phyloP scores from a whole-genome alignment of 1,140 invertebrate genomes.

The Polypedilum pembai region DNA sequence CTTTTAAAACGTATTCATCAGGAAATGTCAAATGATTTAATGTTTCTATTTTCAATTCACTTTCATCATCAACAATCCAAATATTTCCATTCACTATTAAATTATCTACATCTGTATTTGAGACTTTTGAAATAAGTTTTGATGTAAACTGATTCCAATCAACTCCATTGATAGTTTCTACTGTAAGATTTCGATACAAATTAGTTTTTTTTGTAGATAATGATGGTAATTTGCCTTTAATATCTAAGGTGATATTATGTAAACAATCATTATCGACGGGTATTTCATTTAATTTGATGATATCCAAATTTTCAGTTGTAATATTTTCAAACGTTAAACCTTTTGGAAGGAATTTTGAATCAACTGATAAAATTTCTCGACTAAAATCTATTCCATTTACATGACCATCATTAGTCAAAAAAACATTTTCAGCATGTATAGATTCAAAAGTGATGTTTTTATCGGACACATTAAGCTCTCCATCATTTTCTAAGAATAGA shows the following conservation, averaged over 20 bases:
- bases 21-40: slow-evolving; percentile 47
- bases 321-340: background rate
- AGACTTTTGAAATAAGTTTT: slow-evolving; percentile 42
- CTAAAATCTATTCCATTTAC: background rate
- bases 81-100: slow-evolving; percentile 43
- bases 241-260: background rate
- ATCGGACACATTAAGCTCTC: slow-evolving; percentile 33
- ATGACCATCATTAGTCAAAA: slow-evolving; percentile 32
- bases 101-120: slow-evolving; percentile 38
- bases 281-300: background rate
- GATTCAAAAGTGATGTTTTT: slow-evolving; percentile 35
- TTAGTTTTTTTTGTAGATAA: slow-evolving; percentile 23
- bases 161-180: slow-evolving; percentile 39
- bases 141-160: slow-evolving; percentile 40
- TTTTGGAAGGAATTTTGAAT: background rate
- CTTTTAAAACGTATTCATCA: slow-evolving; percentile 42
- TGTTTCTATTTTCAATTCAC: slow-evolving; percentile 35
- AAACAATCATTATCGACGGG: background rate
- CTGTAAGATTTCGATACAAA: slow-evolving; percentile 35
- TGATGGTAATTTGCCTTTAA: background rate
- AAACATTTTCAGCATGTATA: background rate
- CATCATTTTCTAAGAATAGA: slow-evolving; percentile 36
- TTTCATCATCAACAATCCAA: slow-evolving; percentile 41
- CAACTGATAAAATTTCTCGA: background rate
- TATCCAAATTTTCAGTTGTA: background rate